These are phyloP conservation scores for Mimachlamys varia DNA, from an alignment of 2,888 invertebrate genomes.

Conservation along the genomic window DNA sequence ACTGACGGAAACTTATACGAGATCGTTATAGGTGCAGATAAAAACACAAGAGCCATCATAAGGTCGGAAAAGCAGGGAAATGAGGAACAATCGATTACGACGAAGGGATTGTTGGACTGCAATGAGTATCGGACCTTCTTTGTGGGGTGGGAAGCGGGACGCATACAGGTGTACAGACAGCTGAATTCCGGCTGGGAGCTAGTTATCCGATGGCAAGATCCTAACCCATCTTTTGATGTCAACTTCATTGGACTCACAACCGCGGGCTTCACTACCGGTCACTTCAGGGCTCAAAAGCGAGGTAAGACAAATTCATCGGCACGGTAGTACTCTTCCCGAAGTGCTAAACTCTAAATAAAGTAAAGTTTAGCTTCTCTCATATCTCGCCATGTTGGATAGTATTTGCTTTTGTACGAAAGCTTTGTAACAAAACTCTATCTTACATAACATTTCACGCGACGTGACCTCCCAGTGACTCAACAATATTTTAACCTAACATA, in stretches of 20 bases:
- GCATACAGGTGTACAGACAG: not conserved
- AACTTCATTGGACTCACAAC: not conserved
- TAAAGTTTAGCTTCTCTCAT: no score
- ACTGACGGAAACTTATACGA: not conserved
- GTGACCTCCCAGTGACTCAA: no score
- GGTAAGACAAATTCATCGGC: not conserved
- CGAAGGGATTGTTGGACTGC: not conserved
- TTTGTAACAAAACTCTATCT: no score
- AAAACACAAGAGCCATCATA: not conserved
- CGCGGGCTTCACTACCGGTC: not conserved
- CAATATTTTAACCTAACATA: no score
- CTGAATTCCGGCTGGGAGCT: not conserved
- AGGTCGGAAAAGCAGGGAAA: not conserved
- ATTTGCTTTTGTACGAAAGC: no score
- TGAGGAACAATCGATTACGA: not conserved
- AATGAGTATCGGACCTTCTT: not conserved
- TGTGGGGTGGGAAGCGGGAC: not conserved
- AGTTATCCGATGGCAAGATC: not conserved
- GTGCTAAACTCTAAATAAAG: no score
- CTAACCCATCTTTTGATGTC: not conserved
- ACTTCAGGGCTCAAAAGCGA: not conserved
- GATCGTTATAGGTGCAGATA: not conserved
- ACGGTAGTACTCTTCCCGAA: no score
- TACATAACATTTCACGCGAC: no score
- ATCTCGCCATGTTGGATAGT: no score